Evolutionary conservation across 2,888 invertebrate species (phyloP).

Genomic region (Ichneumoninae sp.): DNA sequence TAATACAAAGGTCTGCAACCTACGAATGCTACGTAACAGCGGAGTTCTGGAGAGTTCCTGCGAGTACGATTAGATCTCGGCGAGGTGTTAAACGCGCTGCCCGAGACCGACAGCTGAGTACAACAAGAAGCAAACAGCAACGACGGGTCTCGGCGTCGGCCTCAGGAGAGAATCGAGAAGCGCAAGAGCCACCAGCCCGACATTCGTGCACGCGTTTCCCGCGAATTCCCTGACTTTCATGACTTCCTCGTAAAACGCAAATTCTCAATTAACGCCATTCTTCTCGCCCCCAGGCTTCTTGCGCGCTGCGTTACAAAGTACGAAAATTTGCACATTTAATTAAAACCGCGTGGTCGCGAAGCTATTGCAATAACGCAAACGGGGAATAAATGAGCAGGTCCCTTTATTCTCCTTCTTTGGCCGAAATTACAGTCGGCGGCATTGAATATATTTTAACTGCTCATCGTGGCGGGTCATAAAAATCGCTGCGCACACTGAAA

Average conservation of each 20-base stretch:
- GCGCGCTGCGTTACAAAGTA: conserved; percentile 9
- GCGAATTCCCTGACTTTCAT: conserved; percentile 43
- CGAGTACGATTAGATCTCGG: conserved; percentile 58
- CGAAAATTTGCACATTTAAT: conserved; percentile 61
- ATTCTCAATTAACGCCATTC: conserved; percentile 80
- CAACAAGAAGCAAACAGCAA: conserved; percentile 37
- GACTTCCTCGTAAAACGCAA: conserved; percentile 79
- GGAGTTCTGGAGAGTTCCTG: conserved; percentile 38
- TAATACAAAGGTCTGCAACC: conserved; percentile 44
- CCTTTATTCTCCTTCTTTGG: background rate
- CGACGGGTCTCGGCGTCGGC: conserved; percentile 21
- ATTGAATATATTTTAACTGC: background rate
- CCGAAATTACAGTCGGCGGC: background rate
- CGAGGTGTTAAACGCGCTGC: conserved; percentile 65
- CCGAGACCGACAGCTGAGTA: conserved; percentile 66
- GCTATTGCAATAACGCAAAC: conserved; percentile 8
- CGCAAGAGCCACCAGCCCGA: conserved; percentile 35
- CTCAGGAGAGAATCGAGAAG: conserved; percentile 32
- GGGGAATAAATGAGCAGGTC: background rate
- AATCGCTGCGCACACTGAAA: background rate
- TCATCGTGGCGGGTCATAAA: background rate
- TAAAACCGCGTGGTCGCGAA: conserved; percentile 7
- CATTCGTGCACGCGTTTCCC: conserved; percentile 45
- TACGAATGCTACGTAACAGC: conserved; percentile 51
- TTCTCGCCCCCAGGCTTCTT: conserved; percentile 9